Evolutionary conservation across 1,140 invertebrate species (phyloP).

Genomic region (Trachelipus rathkii): DNA sequence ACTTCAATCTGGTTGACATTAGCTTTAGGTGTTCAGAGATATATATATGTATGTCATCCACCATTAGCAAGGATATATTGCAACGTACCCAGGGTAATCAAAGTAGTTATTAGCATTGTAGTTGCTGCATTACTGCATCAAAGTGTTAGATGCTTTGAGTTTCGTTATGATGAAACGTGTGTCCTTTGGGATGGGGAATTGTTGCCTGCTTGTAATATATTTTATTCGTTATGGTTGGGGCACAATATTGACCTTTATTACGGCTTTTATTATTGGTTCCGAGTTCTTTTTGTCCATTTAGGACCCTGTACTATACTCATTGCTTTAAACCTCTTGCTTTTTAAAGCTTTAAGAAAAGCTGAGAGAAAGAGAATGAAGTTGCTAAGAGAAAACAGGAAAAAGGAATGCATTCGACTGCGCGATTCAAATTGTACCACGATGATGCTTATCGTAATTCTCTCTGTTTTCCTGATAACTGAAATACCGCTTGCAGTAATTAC

Average conservation of each 20-base stretch:
- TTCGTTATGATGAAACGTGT: slow-evolving; percentile 44
- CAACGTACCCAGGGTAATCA: slow-evolving; percentile 74
- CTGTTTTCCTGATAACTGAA: slow-evolving; percentile 84
- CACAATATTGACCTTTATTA: slow-evolving; percentile 65
- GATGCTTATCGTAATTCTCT: slow-evolving; percentile 90
- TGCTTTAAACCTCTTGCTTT: slow-evolving; percentile 80
- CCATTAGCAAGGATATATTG: slow-evolving; percentile 78
- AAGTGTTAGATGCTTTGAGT: slow-evolving; percentile 67
- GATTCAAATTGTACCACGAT: slow-evolving; percentile 88
- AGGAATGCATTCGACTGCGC: slow-evolving; percentile 62
- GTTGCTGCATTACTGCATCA: slow-evolving; percentile 72
- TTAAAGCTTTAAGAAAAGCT: slow-evolving; percentile 74
- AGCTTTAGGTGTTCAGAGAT: slow-evolving; percentile 78
- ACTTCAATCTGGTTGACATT: slow-evolving; percentile 87
- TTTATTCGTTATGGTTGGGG: slow-evolving; percentile 64
- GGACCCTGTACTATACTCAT: slow-evolving; percentile 83
- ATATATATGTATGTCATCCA: slow-evolving; percentile 88
- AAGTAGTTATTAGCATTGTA: slow-evolving; percentile 69
- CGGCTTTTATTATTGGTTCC: slow-evolving; percentile 74
- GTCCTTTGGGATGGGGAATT: slow-evolving; percentile 23
- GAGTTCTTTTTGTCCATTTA: slow-evolving; percentile 84
- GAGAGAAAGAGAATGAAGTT: slow-evolving; percentile 74
- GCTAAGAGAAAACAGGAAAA: slow-evolving; percentile 65
- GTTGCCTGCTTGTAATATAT: slow-evolving; percentile 29
- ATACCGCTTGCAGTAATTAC: slow-evolving; percentile 85